Evolutionary conservation across 1,140 invertebrate genomes (phyloP).

Genomic region (Leptopilina clavipes): DNA sequence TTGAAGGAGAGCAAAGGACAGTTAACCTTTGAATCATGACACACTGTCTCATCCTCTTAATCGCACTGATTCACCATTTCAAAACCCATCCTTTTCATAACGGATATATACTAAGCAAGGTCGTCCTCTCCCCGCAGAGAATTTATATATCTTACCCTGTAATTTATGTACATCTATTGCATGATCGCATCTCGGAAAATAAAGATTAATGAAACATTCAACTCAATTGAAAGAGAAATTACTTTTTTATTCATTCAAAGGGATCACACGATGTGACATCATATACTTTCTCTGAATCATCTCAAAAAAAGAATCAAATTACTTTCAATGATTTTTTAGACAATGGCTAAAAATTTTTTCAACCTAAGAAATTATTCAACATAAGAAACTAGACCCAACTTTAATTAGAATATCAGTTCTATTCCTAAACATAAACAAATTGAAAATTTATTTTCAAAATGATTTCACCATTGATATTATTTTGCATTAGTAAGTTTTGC

Average conservation of each 20-base stretch:
- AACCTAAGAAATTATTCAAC: no score
- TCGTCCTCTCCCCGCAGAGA: background rate
- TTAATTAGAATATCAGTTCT: no score
- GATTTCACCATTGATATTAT: no score
- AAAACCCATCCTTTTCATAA: background rate
- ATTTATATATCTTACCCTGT: conserved; percentile 12
- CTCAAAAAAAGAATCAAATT: background rate
- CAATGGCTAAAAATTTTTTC: no score
- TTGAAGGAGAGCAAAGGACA: background rate
- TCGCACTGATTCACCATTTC: conserved; percentile 15
- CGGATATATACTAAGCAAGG: background rate
- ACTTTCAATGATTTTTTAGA: no score
- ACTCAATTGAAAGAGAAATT: background rate
- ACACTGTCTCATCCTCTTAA: background rate
- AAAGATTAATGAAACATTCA: conserved; percentile 19
- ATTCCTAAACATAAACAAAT: no score
- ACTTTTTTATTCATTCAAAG: background rate
- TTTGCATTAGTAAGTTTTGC: no score
- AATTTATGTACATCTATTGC: conserved; percentile 25
- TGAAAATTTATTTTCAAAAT: no score
- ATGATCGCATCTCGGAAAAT: background rate
- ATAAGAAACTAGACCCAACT: no score
- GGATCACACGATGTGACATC: background rate
- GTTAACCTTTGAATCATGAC: conserved; percentile 3
- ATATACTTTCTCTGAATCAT: background rate